phyloP scores from a whole-genome alignment of 2,888 invertebrate species.

The Leptinotarsa haldemani region DNA sequence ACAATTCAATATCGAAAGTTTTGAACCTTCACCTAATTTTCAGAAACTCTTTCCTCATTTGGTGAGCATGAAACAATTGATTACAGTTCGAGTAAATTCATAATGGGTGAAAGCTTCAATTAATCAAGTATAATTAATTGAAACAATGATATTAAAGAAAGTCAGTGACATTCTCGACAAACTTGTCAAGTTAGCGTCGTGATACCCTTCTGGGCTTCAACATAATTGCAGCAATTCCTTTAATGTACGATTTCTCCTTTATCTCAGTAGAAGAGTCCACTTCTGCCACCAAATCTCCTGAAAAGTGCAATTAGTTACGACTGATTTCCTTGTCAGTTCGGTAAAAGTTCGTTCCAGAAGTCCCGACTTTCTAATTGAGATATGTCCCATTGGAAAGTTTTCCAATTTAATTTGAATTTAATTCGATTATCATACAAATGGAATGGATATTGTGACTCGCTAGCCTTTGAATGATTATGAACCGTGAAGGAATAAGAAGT shows the following conservation, averaged over 20 bases:
- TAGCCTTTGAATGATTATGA: slow-evolving; percentile 25
- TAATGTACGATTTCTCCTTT: neutral
- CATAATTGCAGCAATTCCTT: neutral
- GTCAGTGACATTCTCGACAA: neutral
- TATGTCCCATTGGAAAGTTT: slow-evolving; percentile 44
- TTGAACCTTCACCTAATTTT: too few species aligned
- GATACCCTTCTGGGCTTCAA: neutral
- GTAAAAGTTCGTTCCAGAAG: slow-evolving; percentile 37
- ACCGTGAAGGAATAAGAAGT: slow-evolving; percentile 16
- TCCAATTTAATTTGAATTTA: slow-evolving; percentile 42
- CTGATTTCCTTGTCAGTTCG: slow-evolving; percentile 44
- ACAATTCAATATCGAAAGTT: too few species aligned
- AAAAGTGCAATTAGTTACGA: slow-evolving; percentile 47
- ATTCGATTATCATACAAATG: slow-evolving; percentile 44
- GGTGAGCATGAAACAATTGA: too few species aligned
- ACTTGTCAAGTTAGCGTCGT: neutral
- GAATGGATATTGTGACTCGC: slow-evolving; percentile 36
- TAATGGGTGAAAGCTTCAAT: too few species aligned
- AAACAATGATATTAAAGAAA: too few species aligned
- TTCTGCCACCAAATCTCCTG: slow-evolving; percentile 28
- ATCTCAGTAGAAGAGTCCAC: slow-evolving; percentile 6
- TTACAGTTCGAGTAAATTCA: too few species aligned
- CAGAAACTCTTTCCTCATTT: too few species aligned
- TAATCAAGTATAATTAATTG: too few species aligned
- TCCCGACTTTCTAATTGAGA: slow-evolving; percentile 51